Base-by-base conservation (phyloP, 1,140 invertebrate genomes). In the Trachymyrmex septentrionalis region DNA sequence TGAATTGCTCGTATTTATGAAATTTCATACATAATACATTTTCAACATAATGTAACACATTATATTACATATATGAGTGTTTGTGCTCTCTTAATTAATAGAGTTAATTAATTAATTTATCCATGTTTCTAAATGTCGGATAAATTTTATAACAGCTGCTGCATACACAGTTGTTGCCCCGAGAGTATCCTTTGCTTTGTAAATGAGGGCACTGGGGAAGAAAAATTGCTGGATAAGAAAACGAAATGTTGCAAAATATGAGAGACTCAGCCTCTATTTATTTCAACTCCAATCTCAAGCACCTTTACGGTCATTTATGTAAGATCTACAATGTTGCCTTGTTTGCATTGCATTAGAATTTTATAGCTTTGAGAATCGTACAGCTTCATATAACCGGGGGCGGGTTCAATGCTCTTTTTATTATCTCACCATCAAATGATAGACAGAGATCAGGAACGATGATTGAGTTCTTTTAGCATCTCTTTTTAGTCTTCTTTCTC, bases 321-420 rank as follows among this genome's bases (percentile, higher is more conserved):
- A 87, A 86, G 85, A 78, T 85, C 72, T 63, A 69, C 30, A 69
- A 75, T 10, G 30, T 63, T 69, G 61, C 21, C 69, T 21, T 59
- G 16, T 72, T 38, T 76, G 59, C 63, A 71, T 44, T 57, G 27
- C 55, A 75, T 87, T 81, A 87, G 61, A 77, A 59, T 85, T 87
- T 59, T 76, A 87, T 63, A 19, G 19, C 57, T 77, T 50, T 53
- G 44, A 38, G 44, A 81, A 64, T 73, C 30, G 9, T 48, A 59
- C 80, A 10, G 10, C 1, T 38, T 57, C 7, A 53, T 38, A 24
- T 6, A 69, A 55, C 16, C 1, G 14, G 14, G 14, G 14, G 14
- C 7, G 21, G 48, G 1, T 80, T 67, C 48, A 44, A 67, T 24
- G 63, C 14, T 57, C 48, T 66, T 55, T 67, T 55, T 14, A 19